Percentiles rank a stretch among this genome's conserved stretches.
Evolutionary conservation across 2,888 invertebrate genomes (phyloP).

Genomic region (Trachelus iudaicus): DNA sequence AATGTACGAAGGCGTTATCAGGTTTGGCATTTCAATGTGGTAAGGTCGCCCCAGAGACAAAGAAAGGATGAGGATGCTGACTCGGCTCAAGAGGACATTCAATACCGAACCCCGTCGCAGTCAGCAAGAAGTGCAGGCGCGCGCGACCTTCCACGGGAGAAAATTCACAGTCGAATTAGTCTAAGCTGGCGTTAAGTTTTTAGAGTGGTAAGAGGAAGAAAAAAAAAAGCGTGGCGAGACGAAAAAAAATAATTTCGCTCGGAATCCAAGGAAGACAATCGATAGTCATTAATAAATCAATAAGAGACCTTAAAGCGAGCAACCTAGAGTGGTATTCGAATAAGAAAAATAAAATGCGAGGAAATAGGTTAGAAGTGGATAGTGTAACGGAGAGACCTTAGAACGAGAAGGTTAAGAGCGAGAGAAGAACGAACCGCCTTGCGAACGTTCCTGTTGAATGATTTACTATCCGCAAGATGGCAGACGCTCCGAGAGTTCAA

Average conservation of each 20-base stretch:
- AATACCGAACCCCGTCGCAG: background rate
- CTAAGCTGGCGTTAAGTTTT: background rate
- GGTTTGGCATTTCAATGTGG: background rate
- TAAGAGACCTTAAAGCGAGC: background rate
- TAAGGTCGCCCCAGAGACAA: background rate
- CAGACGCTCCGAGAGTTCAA: constrained; percentile 11
- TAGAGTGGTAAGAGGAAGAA: background rate
- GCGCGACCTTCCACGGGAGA: background rate
- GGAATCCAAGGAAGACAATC: background rate
- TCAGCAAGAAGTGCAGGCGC: background rate
- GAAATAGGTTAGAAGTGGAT: background rate
- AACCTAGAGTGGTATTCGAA: background rate
- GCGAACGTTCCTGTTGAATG: constrained; percentile 4
- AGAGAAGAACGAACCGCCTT: background rate
- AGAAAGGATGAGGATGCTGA: background rate
- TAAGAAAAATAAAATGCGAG: background rate
- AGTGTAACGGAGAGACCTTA: background rate
- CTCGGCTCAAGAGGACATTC: background rate
- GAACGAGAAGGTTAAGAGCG: background rate
- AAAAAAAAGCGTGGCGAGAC: background rate
- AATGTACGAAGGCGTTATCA: background rate
- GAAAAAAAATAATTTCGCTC: background rate
- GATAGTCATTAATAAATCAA: background rate
- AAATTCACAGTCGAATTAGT: background rate
- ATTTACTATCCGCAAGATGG: constrained; percentile 18